Percentiles rank a stretch among this genome's conserved stretches.
phyloP scores from a whole-genome alignment of 2,888 invertebrate genomes.

The Chrysomela aeneicollis region DNA sequence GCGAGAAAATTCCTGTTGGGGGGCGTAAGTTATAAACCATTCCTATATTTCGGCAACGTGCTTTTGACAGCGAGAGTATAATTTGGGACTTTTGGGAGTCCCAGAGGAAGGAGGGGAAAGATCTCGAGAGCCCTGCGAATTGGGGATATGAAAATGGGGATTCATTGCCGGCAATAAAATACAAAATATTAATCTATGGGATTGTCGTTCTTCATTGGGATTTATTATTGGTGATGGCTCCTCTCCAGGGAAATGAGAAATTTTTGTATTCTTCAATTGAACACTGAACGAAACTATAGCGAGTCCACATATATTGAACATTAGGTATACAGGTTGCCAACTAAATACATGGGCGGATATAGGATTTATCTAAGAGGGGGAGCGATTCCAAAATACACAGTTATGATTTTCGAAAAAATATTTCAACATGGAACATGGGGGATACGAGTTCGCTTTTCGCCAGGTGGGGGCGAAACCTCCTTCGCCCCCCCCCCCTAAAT shows the following conservation, averaged over 20 bases:
- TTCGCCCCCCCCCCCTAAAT: no score
- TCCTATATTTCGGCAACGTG: conserved; percentile 52
- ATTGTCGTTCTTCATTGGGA: conserved; percentile 47
- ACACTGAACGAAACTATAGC: no score
- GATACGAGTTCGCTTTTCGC: no score
- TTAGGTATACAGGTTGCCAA: no score
- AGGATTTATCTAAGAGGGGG: no score
- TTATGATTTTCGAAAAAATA: no score
- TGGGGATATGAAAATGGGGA: conserved; percentile 57
- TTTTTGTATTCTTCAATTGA: background rate
- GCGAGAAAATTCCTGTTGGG: conserved; percentile 41
- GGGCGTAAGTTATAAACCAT: conserved; percentile 54
- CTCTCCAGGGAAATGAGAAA: conserved; percentile 8
- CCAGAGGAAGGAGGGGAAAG: conserved; percentile 51
- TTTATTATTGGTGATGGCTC: conserved; percentile 32
- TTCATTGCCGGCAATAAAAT: conserved; percentile 55
- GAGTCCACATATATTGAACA: no score
- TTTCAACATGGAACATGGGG: no score
- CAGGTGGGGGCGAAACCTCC: no score
- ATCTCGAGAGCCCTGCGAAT: conserved; percentile 53
- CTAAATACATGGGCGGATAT: no score
- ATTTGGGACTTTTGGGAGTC: conserved; percentile 57
- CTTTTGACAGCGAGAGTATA: conserved; percentile 56
- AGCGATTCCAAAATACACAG: no score
- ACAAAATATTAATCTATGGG: conserved; percentile 48